Evolutionary conservation across 2,888 invertebrate genomes (phyloP).

Genomic region (Lasioglossum leucozonium): DNA sequence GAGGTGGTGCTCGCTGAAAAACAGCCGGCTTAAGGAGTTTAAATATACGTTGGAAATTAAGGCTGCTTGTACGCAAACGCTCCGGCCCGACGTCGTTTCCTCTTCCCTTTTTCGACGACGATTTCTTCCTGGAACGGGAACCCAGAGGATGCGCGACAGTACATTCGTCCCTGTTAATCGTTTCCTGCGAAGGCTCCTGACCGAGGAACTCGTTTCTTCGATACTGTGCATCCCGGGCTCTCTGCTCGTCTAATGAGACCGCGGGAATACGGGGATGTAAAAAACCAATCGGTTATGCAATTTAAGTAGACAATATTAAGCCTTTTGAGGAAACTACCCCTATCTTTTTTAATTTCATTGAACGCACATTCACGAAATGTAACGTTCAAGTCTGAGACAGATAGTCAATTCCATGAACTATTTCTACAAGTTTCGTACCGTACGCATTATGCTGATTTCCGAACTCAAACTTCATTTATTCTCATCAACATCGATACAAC

Average conservation of each 20-base stretch:
- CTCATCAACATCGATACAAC: no score
- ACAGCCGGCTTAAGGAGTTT: conserved; percentile 75
- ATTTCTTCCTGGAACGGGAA: conserved; percentile 42
- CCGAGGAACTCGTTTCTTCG: background rate
- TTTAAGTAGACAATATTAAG: background rate
- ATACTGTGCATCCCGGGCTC: background rate
- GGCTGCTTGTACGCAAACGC: conserved; percentile 66
- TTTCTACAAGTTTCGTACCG: background rate
- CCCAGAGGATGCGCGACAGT: conserved; percentile 20
- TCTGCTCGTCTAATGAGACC: background rate
- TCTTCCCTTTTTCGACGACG: conserved; percentile 38
- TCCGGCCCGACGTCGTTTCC: conserved; percentile 37
- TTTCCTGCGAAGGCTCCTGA: conserved; percentile 26
- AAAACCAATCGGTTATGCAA: background rate
- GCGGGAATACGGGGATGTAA: background rate
- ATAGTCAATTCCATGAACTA: background rate
- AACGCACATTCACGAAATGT: no score
- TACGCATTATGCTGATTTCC: background rate
- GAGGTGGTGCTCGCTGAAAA: conserved; percentile 54
- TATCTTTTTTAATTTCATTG: background rate
- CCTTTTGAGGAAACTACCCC: background rate
- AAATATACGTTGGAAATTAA: conserved; percentile 79
- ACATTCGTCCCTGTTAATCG: conserved; percentile 54
- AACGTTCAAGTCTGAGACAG: background rate
- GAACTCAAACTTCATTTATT: no score